Conservation (phyloP, 2,797 vertebrate genomes). For the Gadopsis bispinosus region DNA sequence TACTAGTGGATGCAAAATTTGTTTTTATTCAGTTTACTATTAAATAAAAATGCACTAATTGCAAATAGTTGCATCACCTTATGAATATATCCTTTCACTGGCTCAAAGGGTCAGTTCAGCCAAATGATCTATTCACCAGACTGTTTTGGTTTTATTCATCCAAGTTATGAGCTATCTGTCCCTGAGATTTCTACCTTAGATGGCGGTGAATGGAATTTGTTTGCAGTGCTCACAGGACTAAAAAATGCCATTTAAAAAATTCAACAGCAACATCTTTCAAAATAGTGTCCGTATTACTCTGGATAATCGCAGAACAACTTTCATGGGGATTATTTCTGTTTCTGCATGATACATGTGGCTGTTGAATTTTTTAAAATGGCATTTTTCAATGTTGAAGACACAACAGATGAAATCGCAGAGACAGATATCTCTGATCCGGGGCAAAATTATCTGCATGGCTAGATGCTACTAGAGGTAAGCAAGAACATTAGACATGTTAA, state of each 20-base stretch:
- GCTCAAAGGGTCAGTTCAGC: neutral
- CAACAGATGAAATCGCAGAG: neutral
- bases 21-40: neutral
- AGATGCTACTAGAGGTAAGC: too few species aligned
- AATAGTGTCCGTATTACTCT: slow-evolving; percentile 16
- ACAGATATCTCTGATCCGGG: too few species aligned
- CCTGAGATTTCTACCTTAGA: neutral
- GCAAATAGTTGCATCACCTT: neutral
- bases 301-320: slow-evolving; percentile 32
- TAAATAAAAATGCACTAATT: neutral
- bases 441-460: too few species aligned
- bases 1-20: neutral
- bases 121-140: neutral
- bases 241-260: slow-evolving; percentile 40
- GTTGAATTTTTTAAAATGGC: slow-evolving; percentile 40
- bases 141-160: neutral
- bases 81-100: neutral
- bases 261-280: slow-evolving; percentile 33
- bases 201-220: slow-evolving; percentile 4
- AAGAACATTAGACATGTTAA: neutral
- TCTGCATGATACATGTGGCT: slow-evolving; percentile 25
- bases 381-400: slow-evolving; percentile 24
- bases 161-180: neutral
- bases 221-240: neutral
- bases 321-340: slow-evolving; percentile 22